Evolutionary conservation across 2,888 invertebrate genomes (phyloP), one percentile per base, ranked within the genome.

Genomic region (Endotricha flammealis): DNA sequence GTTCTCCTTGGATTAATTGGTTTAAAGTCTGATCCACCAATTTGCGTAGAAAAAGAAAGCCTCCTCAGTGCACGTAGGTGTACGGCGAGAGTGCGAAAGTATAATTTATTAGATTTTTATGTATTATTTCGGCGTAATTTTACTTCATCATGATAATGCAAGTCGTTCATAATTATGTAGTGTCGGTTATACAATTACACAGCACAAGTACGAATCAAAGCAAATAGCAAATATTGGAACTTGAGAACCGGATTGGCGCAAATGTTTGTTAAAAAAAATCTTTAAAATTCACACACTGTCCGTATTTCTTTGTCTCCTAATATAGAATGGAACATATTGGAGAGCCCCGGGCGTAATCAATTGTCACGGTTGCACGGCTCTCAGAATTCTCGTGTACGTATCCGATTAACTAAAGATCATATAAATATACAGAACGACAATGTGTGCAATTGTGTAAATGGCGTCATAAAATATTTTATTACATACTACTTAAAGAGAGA

Each of bases 151-250:
- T 9, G 16, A 22, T 34, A 24, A 32, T 12, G 11, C n/a, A 14
- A 11, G 16, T 25, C 16, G 4, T 4, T 16, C 16, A 16, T 16
- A 4, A 16, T 16, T 16, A 16, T 16, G 3, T 16, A 16, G 16
- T 16, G 16, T 16, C 4, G 16, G 16, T 16, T 20, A 20, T 20
- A 20, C 20, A 20, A 16, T 16, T 6, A 20, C 20, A 8, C 6
- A 3, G 20, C 49, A 61, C 73, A 78, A 77, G 79, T 67, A 77
- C 45, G 63, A 64, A 58, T 58, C 63, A 71, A 66, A 60, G 58
- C 69, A 70, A 75, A 73, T 71, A 68, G 56, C 50, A 53, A 53
- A 67, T 53, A 39, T 53, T 65, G 75, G 72, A 76, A 60, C 72
- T 46, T 47, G 39, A 52, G 64, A 54, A 57, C 53, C 55, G 53